Conservation (phyloP, 2,797 vertebrate genomes). For the Enteromius afrohamiltoni region DNA sequence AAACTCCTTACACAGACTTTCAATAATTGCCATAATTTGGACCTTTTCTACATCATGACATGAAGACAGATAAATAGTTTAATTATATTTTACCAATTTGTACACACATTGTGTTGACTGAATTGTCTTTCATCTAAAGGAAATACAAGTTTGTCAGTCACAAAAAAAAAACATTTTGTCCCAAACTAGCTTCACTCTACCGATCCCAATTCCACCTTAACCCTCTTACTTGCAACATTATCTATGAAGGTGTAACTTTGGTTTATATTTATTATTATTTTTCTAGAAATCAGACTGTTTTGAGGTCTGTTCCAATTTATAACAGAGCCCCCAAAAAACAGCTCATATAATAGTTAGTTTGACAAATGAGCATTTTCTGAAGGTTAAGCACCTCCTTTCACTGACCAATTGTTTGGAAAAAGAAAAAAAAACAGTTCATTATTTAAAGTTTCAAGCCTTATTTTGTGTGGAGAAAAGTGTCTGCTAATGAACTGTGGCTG, state of each 20-base stretch:
- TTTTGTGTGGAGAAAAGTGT: constrained; percentile 22
- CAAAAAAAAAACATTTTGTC: neutral
- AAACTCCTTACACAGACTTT: neutral
- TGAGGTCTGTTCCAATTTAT: constrained; percentile 1
- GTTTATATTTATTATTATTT: neutral
- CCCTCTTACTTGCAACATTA: neutral
- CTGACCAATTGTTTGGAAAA: neutral
- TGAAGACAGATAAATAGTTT: neutral
- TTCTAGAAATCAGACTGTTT: neutral
- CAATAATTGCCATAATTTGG: too few relatives aligned
- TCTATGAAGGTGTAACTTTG: neutral
- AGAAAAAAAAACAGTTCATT: neutral
- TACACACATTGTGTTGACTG: neutral
- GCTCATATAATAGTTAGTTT: constrained; percentile 4
- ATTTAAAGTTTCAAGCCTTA: constrained; percentile 13
- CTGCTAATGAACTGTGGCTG: constrained; percentile 38
- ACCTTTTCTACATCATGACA: too few relatives aligned
- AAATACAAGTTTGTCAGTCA: neutral
- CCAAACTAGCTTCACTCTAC: neutral
- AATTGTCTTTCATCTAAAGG: neutral
- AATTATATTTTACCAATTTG: neutral
- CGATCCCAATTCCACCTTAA: neutral
- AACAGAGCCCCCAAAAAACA: neutral
- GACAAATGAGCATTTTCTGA: constrained; percentile 2
- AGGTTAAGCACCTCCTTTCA: neutral